A percentile compares a stretch with the other conserved stretches of the same genome.
phyloP scores from a whole-genome alignment of 2,797 vertebrate genomes.

The Synaphobranchus kaupii region DNA sequence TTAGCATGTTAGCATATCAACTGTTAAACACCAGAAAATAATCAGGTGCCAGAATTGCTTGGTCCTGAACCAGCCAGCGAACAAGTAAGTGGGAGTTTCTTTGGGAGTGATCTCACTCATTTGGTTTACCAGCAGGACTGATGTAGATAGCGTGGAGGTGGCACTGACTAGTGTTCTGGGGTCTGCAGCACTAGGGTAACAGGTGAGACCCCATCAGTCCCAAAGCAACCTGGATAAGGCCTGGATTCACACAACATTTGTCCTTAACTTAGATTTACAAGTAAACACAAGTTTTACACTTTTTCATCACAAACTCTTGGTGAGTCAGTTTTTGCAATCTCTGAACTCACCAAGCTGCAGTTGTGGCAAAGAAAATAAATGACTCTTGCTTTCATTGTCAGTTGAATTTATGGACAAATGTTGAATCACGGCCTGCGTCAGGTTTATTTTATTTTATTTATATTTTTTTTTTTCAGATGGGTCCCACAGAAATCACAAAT shows the following conservation, averaged over 20 bases:
- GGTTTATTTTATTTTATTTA: slow-evolving; percentile 4
- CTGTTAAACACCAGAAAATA: too few relatives aligned
- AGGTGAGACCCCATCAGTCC: neutral
- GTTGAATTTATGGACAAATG: neutral
- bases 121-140: neutral
- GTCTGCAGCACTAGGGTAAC: neutral
- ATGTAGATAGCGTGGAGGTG: neutral
- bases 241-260: neutral
- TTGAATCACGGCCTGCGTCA: neutral
- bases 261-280: neutral
- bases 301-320: neutral
- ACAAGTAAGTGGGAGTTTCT: neutral
- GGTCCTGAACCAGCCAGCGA: neutral
- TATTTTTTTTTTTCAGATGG: neutral
- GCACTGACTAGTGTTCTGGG: neutral
- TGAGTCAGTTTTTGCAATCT: neutral
- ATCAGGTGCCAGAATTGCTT: neutral
- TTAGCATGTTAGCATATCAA: too few relatives aligned
- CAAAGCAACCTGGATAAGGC: neutral
- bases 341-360: neutral
- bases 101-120: neutral
- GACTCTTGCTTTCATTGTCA: neutral
- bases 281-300: neutral
- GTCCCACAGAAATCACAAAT: neutral
- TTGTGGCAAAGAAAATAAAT: neutral